Base-by-base conservation (phyloP, 2,797 vertebrate species). In the Microctenopoma lineatum region DNA sequence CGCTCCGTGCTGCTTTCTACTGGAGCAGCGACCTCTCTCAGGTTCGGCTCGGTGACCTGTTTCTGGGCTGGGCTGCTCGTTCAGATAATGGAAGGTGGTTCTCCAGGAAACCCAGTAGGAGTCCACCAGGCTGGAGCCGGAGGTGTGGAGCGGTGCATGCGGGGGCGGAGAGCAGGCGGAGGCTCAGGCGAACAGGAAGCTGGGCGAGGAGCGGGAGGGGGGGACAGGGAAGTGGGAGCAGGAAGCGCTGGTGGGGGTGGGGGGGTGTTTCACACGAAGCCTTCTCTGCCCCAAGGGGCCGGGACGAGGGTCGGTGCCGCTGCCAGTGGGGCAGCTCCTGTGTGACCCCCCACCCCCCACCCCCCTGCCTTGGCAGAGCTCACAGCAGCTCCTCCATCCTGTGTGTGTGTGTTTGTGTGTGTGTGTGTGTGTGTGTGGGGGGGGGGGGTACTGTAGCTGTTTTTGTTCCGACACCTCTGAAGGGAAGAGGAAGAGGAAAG, bases 201-300 rank as follows among this genome's bases (percentile, higher is more conserved):
- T 66, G 44, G 57, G 50, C 60, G 45, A 73, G 75, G 70, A 64
- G 63, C 11, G 29, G 45, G 55, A 12, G 76, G 74, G 74, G 39
- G 74, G 83, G 89, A 85, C 73, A 62, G 55, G 88, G 90, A 84
- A 86, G 88, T 81, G 89, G 87, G 85, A 91, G 86, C 94, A 96
- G 96, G 95, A 97, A 96, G 90, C 83, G 64, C 88, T 88, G 89
- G 73, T 86, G 53, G 74, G 76, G 86, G 84, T 88, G 93, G 93
- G 85, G 94, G 95, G 95, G 95, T 94, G 93, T 95, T 94, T 93
- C 85, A 90, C 92, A 93, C 92, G 92, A 90, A 77, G 82, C 84
- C 79, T 60, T 80, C 89, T 93, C 87, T 64, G 11, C 71, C 73
- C 69, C 87, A 89, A 75, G 93, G 93, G 92, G 93, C 93, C 94